Percentiles rank a stretch among this genome's conserved stretches.
Evolutionary conservation across 2,113 vertebrate species (phyloP).

Genomic region (Furnarius figulus): DNA sequence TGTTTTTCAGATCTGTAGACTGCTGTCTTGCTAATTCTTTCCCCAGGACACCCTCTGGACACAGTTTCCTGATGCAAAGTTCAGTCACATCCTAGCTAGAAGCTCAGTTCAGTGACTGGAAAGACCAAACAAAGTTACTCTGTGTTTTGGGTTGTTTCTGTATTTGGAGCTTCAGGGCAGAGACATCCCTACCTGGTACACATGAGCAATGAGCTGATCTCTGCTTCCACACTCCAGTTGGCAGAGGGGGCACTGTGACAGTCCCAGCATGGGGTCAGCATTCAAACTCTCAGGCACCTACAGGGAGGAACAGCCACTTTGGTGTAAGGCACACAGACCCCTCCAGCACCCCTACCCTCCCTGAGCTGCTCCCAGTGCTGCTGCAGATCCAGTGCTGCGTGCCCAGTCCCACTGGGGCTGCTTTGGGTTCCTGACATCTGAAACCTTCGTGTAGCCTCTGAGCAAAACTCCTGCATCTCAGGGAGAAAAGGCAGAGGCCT

Average conservation of each 20-base stretch:
- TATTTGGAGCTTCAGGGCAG: neutral
- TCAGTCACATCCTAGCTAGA: neutral
- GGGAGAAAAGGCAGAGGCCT: neutral
- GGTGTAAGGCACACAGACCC: neutral
- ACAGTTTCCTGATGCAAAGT: neutral
- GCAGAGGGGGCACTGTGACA: constrained; percentile 91
- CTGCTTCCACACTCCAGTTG: constrained; percentile 90
- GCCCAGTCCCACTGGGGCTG: neutral
- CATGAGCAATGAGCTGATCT: constrained; percentile 91
- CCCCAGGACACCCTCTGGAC: neutral
- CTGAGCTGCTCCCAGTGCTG: neutral
- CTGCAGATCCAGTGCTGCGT: accelerated
- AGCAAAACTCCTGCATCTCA: neutral
- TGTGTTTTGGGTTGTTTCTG: neutral
- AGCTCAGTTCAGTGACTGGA: neutral
- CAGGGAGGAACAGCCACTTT: neutral
- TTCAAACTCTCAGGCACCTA: constrained; percentile 66
- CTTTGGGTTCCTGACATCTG: neutral
- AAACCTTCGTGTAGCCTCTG: neutral
- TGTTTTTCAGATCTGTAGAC: neutral
- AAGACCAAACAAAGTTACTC: neutral
- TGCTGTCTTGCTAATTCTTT: neutral
- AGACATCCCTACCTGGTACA: constrained; percentile 87
- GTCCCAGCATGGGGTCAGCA: constrained; percentile 67
- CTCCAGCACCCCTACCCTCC: neutral